These are phyloP conservation scores for Pipistrellus kuhlii DNA, from an alignment of 2,797 vertebrate species.

Conservation along the genomic window DNA sequence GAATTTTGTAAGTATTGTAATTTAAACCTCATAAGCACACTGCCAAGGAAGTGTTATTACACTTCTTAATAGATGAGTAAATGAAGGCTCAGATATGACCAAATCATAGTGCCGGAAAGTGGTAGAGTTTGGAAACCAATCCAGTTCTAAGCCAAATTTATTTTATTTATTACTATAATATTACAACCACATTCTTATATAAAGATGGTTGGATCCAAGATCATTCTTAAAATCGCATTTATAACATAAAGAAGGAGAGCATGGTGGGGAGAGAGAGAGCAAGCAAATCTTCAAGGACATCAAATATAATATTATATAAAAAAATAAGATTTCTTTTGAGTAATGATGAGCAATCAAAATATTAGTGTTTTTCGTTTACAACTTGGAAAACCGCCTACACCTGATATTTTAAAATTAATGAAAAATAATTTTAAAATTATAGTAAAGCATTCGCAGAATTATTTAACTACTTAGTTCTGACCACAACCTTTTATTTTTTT, in stretches of 20 bases:
- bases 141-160: background rate
- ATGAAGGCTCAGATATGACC: background rate
- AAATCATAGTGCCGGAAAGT: background rate
- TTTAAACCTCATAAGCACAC: background rate
- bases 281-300: background rate
- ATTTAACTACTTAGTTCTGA: background rate
- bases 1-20: slow-evolving; percentile 38
- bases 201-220: background rate
- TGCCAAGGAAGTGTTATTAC: background rate
- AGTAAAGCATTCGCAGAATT: background rate
- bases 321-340: background rate
- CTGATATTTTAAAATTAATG: background rate
- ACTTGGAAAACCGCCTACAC: background rate
- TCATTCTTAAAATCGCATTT: background rate
- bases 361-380: background rate
- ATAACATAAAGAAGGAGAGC: background rate
- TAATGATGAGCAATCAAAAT: background rate
- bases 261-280: background rate
- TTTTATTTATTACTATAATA: background rate
- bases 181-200: background rate
- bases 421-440: slow-evolving; percentile 10
- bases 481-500: background rate
- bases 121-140: background rate
- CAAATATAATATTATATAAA: background rate
- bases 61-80: background rate